Evolutionary conservation across 2,113 vertebrate genomes (phyloP).

Genomic region (Sakesphorus luctuosus): DNA sequence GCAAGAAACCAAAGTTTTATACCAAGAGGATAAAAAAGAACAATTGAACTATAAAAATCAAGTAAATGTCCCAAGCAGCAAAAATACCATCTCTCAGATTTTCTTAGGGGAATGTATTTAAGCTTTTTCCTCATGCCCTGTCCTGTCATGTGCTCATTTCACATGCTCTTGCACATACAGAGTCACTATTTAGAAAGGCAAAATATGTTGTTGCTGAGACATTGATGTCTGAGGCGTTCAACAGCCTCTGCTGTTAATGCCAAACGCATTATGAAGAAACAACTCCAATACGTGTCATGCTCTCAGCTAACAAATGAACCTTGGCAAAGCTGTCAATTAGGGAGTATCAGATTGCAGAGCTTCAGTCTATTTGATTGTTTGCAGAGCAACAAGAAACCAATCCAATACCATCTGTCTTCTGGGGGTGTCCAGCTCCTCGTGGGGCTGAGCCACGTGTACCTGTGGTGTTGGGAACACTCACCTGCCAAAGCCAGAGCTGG

Average conservation of each 20-base stretch:
- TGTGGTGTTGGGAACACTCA: not conserved
- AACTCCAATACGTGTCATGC: conserved; percentile 45
- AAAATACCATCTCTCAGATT: not conserved
- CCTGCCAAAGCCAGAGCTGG: not conserved
- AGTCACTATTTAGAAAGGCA: not conserved
- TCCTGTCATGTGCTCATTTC: not conserved
- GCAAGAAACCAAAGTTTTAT: not conserved
- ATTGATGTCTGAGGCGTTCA: not conserved
- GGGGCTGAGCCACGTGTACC: not conserved
- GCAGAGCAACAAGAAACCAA: conserved; percentile 7
- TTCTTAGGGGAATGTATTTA: not conserved
- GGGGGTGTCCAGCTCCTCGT: not conserved
- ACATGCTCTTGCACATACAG: not conserved
- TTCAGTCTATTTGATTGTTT: conserved; percentile 8
- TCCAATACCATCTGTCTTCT: not conserved
- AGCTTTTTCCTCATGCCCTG: not conserved
- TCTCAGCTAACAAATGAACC: conserved; percentile 62
- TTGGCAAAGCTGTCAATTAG: conserved; percentile 52
- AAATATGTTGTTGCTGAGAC: not conserved
- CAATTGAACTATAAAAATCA: not conserved
- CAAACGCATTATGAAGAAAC: conserved; percentile 60
- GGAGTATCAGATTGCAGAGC: not conserved
- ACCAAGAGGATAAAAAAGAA: not conserved
- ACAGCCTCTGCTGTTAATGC: conserved; percentile 31
- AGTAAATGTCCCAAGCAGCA: not conserved